Evolutionary conservation across 2,113 vertebrate species (phyloP).

Genomic region (Malurus melanocephalus): DNA sequence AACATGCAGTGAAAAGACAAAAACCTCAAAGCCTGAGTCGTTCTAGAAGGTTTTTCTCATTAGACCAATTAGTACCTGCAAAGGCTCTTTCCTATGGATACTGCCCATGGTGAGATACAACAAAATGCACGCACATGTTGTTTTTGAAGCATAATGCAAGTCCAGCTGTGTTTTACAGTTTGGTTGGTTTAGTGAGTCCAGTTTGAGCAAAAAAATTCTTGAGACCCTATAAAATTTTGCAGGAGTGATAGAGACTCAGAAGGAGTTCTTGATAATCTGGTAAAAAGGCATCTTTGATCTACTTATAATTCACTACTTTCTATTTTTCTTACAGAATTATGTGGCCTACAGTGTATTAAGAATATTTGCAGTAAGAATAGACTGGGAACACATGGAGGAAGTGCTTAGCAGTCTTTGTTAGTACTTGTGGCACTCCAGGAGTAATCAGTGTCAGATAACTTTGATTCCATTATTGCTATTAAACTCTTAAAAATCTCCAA

Average conservation of each 20-base stretch:
- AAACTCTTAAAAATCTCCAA: background rate
- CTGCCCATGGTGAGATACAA: background rate
- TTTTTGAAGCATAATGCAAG: background rate
- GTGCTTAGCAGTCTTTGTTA: background rate
- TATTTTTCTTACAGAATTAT: background rate
- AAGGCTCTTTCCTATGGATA: background rate
- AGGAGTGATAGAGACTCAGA: background rate
- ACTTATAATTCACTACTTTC: background rate
- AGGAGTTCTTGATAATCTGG: background rate
- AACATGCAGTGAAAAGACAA: background rate
- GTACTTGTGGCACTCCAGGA: background rate
- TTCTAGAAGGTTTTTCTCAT: background rate
- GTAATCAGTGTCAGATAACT: background rate
- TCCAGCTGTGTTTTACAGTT: background rate
- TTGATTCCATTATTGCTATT: background rate
- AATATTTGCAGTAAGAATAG: background rate
- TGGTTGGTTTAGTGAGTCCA: background rate
- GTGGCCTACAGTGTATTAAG: background rate
- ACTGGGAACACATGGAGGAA: background rate
- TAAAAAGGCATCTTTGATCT: background rate
- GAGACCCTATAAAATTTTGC: background rate
- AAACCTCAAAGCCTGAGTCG: background rate
- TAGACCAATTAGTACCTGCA: background rate
- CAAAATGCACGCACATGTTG: background rate
- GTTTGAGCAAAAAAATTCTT: background rate